These are phyloP conservation scores for Garra rufa DNA, from an alignment of 2,113 vertebrate genomes.

Conservation along the genomic window DNA sequence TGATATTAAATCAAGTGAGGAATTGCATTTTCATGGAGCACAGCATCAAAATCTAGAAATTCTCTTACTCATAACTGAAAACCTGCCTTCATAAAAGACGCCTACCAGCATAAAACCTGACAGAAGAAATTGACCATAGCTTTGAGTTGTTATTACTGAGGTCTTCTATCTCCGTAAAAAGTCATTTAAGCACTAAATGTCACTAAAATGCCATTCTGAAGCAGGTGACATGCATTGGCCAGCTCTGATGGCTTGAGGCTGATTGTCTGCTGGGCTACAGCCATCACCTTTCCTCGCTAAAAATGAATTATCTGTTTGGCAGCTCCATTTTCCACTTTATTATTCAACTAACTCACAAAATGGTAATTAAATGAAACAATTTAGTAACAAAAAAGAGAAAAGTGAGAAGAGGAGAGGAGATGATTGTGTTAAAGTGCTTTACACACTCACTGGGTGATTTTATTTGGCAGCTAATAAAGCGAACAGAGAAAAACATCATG, in stretches of 20 bases:
- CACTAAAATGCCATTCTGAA: constrained; percentile 41
- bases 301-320: constrained; percentile 58
- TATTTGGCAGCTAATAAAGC: constrained; percentile 53
- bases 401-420: constrained; percentile 28
- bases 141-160: constrained; percentile 33
- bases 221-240: constrained; percentile 37
- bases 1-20: constrained; percentile 25
- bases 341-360: constrained; percentile 57
- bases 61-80: background rate
- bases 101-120: constrained; percentile 11
- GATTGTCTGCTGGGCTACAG: constrained; percentile 44
- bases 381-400: constrained; percentile 52
- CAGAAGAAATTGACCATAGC: constrained; percentile 7
- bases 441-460: constrained; percentile 44
- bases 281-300: constrained; percentile 49
- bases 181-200: constrained; percentile 15
- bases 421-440: constrained; percentile 51
- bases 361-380: constrained; percentile 60
- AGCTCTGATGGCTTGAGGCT: constrained; percentile 37
- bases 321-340: constrained; percentile 60
- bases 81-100: constrained; percentile 6
- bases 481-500: constrained; percentile 44
- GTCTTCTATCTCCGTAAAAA: constrained; percentile 22
- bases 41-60: constrained; percentile 9
- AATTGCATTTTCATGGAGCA: constrained; percentile 24